Percentiles rank a stretch among this genome's conserved stretches.
phyloP scores from a whole-genome alignment of 2,888 invertebrate species.

The Amblyjoppa fuscipennis region DNA sequence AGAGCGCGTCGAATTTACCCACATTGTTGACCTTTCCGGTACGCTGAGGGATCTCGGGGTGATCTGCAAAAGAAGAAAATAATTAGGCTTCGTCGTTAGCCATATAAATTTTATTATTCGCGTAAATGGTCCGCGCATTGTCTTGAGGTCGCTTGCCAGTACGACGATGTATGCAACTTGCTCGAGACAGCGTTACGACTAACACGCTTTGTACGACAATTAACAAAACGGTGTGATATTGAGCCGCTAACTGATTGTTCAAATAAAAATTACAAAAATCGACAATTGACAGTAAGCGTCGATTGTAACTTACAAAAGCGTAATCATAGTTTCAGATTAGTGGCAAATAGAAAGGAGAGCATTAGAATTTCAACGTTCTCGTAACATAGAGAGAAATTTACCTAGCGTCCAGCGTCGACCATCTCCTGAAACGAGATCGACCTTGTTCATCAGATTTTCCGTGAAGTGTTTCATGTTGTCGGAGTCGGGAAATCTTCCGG shows the following conservation, averaged over 20 bases:
- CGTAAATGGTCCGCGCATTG: neutral
- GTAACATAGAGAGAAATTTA: conserved; percentile 51
- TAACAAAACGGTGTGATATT: neutral
- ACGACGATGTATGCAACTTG: neutral
- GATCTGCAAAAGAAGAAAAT: no score
- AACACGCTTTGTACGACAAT: no score
- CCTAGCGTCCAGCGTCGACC: conserved; percentile 84
- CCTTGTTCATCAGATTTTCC: conserved; percentile 90
- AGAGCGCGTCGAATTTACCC: no score
- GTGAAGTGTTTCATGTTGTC: conserved; percentile 90
- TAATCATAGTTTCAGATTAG: conserved; percentile 7
- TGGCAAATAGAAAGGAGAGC: neutral
- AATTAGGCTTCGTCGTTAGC: no score
- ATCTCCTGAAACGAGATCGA: conserved; percentile 89
- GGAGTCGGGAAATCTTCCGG: conserved; percentile 92
- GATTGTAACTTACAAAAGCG: conserved; percentile 78
- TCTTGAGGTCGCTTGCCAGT: neutral
- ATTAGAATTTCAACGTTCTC: neutral
- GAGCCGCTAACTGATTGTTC: neutral
- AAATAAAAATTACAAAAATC: neutral
- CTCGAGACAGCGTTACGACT: no score
- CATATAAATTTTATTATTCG: neutral
- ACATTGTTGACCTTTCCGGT: no score
- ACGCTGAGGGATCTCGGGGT: no score
- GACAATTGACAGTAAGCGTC: conserved; percentile 92